phyloP scores from a whole-genome alignment of 2,113 vertebrate species.

The sheep (Ovis aries) region ARS-UI_Ramb_v3.0 NC_056058.1:69256501-69257000 shows the following conservation, averaged over 20 bases:
- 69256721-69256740: not conserved
- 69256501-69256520: not conserved
- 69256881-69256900: not conserved
- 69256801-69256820: not conserved
- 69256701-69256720: not conserved
- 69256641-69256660: not conserved
- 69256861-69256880: conserved; percentile 6
- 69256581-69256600: not conserved
- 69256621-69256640: not conserved
- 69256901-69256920: not conserved
- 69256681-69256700: not conserved
- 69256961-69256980: not conserved
- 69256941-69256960: not conserved
- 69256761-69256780: not conserved
- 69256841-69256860: not conserved
- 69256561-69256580: not conserved
- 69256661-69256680: not conserved
- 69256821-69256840: not conserved
- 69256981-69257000: not conserved
- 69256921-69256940: not conserved
- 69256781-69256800: not conserved
- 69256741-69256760: not conserved
- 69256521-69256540: too few relatives aligned
- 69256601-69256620: not conserved
- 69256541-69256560: too few relatives aligned